phyloP scores from a whole-genome alignment of 2,888 invertebrate species.

The Coremacera marginata region DNA sequence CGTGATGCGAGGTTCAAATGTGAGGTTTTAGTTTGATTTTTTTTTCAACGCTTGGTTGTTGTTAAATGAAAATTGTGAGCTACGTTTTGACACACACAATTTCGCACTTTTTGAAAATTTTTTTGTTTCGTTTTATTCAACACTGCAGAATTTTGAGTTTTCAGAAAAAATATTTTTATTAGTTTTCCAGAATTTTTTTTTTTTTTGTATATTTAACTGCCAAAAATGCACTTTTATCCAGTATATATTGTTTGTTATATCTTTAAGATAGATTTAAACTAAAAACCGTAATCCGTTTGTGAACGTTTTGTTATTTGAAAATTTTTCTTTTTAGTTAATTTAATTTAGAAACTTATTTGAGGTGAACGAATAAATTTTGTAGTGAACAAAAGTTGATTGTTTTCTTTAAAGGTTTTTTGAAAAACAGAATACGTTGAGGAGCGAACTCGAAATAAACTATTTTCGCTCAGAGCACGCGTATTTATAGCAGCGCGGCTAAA shows the following conservation, averaged over 20 bases:
- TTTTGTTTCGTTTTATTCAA: conserved; percentile 24
- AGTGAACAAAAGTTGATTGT: conserved; percentile 23
- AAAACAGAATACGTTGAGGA: conserved; percentile 50
- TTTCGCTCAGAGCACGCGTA: conserved; percentile 56
- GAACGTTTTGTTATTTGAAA: background rate
- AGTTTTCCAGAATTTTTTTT: conserved; percentile 22
- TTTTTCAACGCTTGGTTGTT: conserved; percentile 27
- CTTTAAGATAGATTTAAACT: background rate
- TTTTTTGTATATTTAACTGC: background rate
- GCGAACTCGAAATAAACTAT: conserved; percentile 58
- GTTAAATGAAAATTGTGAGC: background rate
- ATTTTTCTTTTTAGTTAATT: background rate
- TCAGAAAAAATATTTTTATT: conserved; percentile 28
- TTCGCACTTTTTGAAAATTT: conserved; percentile 38
- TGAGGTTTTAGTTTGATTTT: conserved; percentile 27
- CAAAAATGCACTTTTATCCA: conserved; percentile 29
- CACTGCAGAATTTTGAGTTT: conserved; percentile 19
- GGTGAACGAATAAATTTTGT: background rate
- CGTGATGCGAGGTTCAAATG: conserved; percentile 22
- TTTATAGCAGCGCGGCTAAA: conserved; percentile 60
- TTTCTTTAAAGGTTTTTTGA: conserved; percentile 9
- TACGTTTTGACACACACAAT: conserved; percentile 38
- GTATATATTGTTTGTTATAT: conserved; percentile 23
- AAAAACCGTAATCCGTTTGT: conserved; percentile 26
- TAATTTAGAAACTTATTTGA: background rate